Evolutionary conservation across 2,888 invertebrate species (phyloP).

Genomic region (Sminthurinus aureus): DNA sequence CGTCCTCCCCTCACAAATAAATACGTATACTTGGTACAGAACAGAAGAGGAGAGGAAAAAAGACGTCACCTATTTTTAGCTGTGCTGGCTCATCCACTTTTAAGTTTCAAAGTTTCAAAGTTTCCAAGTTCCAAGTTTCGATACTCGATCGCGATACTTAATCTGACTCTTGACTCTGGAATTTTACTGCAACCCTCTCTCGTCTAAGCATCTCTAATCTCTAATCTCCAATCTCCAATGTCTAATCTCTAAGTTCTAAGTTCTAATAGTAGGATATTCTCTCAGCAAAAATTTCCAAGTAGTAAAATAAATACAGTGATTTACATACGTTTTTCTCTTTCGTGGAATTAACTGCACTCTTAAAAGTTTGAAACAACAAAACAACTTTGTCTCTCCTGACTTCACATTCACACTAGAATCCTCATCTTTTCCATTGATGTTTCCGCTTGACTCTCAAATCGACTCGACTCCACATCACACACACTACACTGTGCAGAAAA

Average conservation of each 20-base stretch:
- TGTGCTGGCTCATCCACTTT: not conserved
- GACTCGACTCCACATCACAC: no score
- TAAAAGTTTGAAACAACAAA: no score
- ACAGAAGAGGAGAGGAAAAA: not conserved
- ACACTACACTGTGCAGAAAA: no score
- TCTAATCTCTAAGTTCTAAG: not conserved
- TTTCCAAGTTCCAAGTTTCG: not conserved
- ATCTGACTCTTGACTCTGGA: not conserved
- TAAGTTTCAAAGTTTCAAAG: not conserved
- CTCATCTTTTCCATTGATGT: no score
- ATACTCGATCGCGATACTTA: not conserved
- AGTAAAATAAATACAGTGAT: no score
- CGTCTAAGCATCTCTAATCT: not conserved
- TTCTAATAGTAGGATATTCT: not conserved
- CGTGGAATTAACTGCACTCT: no score
- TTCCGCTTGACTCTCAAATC: no score
- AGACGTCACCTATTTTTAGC: constrained; percentile 26
- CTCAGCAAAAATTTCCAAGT: no score
- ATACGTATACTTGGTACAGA: not conserved
- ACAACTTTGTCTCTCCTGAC: no score
- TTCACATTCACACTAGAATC: no score
- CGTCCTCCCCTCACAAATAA: not conserved
- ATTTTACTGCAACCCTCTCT: not conserved
- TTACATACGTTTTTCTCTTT: no score
- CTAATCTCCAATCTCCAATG: not conserved